A percentile compares a stretch with the other conserved stretches of the same genome.
These are phyloP conservation scores for Ibidorhyncha struthersii DNA, from an alignment of 2,113 vertebrate genomes.

Conservation along the genomic window DNA sequence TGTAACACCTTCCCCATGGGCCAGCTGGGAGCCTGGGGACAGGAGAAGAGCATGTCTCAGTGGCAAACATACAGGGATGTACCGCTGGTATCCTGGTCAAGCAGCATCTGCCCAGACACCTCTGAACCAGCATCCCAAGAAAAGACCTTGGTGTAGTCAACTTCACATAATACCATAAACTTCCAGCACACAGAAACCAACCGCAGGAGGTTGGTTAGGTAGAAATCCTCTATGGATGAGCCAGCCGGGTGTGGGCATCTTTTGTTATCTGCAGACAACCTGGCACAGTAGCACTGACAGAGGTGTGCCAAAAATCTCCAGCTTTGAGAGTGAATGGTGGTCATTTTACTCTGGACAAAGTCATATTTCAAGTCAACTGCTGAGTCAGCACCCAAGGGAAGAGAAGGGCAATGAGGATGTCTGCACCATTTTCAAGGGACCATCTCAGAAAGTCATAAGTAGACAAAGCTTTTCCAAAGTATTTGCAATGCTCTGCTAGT, in stretches of 20 bases:
- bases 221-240: neutral
- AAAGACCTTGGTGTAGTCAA: neutral
- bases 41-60: neutral
- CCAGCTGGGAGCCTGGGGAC: neutral
- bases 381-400: neutral
- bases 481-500: neutral
- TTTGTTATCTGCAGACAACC: neutral
- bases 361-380: neutral
- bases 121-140: neutral
- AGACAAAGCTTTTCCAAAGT: neutral
- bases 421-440: neutral
- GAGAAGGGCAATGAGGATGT: neutral
- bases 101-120: neutral
- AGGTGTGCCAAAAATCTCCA: neutral
- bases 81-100: neutral
- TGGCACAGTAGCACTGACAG: neutral
- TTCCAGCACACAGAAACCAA: neutral
- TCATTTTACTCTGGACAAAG: neutral
- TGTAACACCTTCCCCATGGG: fast-evolving
- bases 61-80: neutral
- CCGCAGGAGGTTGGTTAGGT: neutral
- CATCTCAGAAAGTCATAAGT: neutral
- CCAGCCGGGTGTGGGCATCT: neutral
- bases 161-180: neutral
- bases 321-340: neutral